Evolutionary conservation across 30 jellyfish, hydroid and myxozoan genomes (phyloP).

Genomic region (Euphysa ruthae): DNA sequence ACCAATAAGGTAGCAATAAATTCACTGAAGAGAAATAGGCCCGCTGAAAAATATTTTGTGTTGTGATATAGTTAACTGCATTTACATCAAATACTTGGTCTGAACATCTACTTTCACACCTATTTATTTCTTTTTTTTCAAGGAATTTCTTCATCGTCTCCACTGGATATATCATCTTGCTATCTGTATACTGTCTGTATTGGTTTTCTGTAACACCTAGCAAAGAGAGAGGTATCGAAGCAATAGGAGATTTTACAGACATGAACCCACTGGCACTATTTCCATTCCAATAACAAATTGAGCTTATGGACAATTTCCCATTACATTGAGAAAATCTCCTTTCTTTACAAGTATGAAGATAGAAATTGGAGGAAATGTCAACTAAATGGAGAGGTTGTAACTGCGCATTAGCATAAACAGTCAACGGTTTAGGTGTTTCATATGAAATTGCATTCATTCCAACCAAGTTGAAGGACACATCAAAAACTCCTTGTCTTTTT

Average conservation of each 20-base stretch:
- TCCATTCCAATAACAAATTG: not conserved
- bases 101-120: not conserved
- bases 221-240: not conserved
- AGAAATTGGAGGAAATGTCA: not conserved
- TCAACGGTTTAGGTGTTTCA: not conserved
- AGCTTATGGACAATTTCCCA: not conserved
- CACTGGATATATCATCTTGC: not conserved
- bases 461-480: not conserved
- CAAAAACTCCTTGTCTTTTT: constrained; percentile 6
- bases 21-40: not conserved
- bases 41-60: not conserved
- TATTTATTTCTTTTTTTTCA: not conserved
- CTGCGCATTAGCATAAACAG: not conserved
- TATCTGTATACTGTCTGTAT: not conserved
- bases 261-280: not conserved
- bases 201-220: not conserved
- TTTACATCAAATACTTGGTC: not conserved
- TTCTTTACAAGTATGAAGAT: not conserved
- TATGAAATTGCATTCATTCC: constrained; percentile 18
- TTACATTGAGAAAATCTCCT: not conserved
- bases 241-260: not conserved
- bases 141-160: not conserved
- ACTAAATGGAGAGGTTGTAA: too few relatives aligned
- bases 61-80: not conserved
- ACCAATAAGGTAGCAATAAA: constrained; percentile 10